These are phyloP conservation scores for Pangasius djambal DNA, from an alignment of 2,797 vertebrate genomes.

Conservation along the genomic window DNA sequence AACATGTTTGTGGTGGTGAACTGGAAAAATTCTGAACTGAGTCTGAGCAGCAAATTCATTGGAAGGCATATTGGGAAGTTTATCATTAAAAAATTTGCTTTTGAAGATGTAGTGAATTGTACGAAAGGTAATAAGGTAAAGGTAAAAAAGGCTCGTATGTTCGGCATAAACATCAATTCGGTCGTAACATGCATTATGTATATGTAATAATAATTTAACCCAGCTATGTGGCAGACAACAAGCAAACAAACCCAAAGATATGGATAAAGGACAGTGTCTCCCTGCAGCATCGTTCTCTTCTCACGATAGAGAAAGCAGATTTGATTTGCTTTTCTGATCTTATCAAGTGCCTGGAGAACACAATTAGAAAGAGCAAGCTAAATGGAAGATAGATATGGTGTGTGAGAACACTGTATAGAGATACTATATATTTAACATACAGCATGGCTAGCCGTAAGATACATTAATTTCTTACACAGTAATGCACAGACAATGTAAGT, in stretches of 20 bases:
- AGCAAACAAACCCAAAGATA: neutral
- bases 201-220: neutral
- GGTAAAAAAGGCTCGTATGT: neutral
- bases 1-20: neutral
- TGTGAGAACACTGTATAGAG: neutral
- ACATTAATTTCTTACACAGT: too few species aligned
- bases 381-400: neutral
- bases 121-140: neutral
- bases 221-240: neutral
- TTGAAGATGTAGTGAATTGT: neutral
- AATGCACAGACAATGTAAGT: neutral
- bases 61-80: neutral
- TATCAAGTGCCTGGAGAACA: slow-evolving; percentile 46
- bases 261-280: slow-evolving; percentile 8
- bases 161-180: neutral
- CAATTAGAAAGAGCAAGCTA: slow-evolving; percentile 43
- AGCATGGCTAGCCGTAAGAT: too few species aligned
- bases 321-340: slow-evolving; percentile 41
- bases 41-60: neutral
- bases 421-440: too few species aligned
- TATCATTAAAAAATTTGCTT: neutral
- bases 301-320: neutral
- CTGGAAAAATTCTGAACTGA: neutral
- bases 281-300: neutral
- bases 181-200: neutral